Base-by-base conservation (phyloP, 2,888 invertebrate genomes). In the Ornithoptera priamus region DNA sequence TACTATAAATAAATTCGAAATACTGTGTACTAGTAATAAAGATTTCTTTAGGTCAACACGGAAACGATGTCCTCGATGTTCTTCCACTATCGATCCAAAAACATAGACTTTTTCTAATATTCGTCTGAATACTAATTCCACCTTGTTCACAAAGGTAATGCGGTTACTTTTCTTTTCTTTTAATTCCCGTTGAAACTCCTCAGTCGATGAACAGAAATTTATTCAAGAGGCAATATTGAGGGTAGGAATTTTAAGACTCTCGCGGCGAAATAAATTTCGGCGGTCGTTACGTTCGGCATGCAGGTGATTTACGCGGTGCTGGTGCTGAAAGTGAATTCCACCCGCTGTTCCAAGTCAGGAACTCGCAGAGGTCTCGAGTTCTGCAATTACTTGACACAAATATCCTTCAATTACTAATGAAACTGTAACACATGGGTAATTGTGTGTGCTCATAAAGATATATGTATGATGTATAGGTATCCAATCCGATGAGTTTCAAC, bases 321-420 rank as follows among this genome's bases (percentile, higher is more conserved):
- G 62, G 62, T 30, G 46, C 53, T 67, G 62, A 67, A 67, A 62
- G 67, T 62, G 67, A 57, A 67, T 61, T 62, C 62, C 67, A 62
- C 67, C 42, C 56, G 56, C 57, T 24, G 20, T 63, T 53, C 63
- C 22, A 63, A 63, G 63, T 59, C 63, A 62, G 24, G 24, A 22
- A n/a, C 15, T 53, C n/a, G n/a, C 53, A 1, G 53, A 6, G n/a
- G 53, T 53, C 10, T 36, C 8, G 36, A 36, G 10, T 39, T 39
- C 1, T 10, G 39, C 6, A 62, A 20, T 24, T 57, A 57, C 20
- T 57, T 57, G 10, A 57, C 12, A 3, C 0, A n/a, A 57, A 57
- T n/a, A 57, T n/a, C 3, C 24, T 42, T n/a, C 8, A 30, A 30
- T 30, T 30, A 4, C 30, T 30, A 30, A 30, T 30, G 3, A 5